A percentile compares a stretch with the other conserved stretches of the same genome.
Conservation (phyloP, 2,888 invertebrate species). For the Apodemia mormo region DNA sequence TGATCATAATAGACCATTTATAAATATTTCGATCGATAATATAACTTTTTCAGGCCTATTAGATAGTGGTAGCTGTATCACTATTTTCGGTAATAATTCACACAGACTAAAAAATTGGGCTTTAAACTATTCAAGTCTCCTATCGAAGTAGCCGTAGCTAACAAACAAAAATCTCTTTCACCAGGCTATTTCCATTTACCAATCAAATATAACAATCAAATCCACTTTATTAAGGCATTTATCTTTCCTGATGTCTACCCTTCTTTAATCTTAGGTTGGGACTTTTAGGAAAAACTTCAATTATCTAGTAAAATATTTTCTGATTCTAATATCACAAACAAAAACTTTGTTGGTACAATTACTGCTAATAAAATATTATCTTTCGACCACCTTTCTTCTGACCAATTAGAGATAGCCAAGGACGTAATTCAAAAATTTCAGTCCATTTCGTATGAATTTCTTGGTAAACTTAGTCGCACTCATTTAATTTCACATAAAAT, state of each 20-base stretch:
- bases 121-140: slow-evolving; percentile 21
- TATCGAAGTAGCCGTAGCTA: too few species aligned
- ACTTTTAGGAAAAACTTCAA: slow-evolving; percentile 30
- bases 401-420: slow-evolving; percentile 7
- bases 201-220: slow-evolving; percentile 28
- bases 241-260: slow-evolving; percentile 33
- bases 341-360: not conserved
- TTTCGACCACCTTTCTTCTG: not conserved
- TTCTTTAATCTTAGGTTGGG: slow-evolving; percentile 33
- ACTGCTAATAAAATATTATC: not conserved
- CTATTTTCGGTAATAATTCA: too few species aligned
- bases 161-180: too few species aligned
- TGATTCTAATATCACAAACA: slow-evolving; percentile 14
- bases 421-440: not conserved
- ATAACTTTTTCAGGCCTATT: not conserved
- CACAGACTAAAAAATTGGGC: not conserved
- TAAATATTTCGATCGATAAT: not conserved
- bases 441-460: slow-evolving; percentile 12
- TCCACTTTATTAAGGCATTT: slow-evolving; percentile 30
- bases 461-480: slow-evolving; percentile 25
- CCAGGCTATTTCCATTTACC: too few species aligned
- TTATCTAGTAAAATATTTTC: slow-evolving; percentile 16
- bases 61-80: too few species aligned
- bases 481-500: slow-evolving; percentile 36
- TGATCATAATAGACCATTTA: not conserved